Conservation (phyloP, 2,797 vertebrate species). For the Lepilemur septentrionalis region DNA sequence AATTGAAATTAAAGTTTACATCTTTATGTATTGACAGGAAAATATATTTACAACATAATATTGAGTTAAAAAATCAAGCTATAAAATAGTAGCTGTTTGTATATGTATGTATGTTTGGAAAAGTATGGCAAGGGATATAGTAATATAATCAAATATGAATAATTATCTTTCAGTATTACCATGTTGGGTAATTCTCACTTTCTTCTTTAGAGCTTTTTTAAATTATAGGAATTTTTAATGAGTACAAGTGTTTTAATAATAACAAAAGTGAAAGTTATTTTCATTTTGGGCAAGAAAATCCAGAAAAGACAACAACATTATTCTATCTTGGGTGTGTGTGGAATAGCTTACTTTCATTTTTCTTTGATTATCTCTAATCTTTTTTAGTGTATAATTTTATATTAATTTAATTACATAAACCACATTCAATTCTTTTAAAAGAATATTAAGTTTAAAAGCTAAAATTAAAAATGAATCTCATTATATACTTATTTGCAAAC, state of each 20-base stretch:
- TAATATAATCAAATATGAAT: neutral
- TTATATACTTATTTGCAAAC: conserved; percentile 47
- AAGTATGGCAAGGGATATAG: neutral
- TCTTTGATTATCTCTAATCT: neutral
- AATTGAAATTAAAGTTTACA: neutral
- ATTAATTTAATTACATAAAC: neutral
- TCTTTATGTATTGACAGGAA: neutral
- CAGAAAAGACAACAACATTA: neutral
- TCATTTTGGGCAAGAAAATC: neutral
- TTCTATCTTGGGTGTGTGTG: neutral
- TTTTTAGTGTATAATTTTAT: conserved; percentile 3
- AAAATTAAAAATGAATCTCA: conserved; percentile 20
- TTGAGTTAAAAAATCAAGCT: neutral
- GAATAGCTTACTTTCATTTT: neutral
- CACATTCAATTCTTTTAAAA: conserved; percentile 30
- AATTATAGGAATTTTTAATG: conserved; percentile 22
- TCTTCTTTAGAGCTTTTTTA: neutral
- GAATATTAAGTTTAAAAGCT: conserved; percentile 5
- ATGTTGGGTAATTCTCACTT: neutral
- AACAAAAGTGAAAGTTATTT: neutral
- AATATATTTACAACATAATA: neutral
- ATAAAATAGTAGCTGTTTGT: neutral
- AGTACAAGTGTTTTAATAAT: neutral
- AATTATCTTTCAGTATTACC: neutral
- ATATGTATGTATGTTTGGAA: neutral